These are phyloP conservation scores for Oriolus oriolus DNA, from an alignment of 2,113 vertebrate genomes.

Conservation along the genomic window DNA sequence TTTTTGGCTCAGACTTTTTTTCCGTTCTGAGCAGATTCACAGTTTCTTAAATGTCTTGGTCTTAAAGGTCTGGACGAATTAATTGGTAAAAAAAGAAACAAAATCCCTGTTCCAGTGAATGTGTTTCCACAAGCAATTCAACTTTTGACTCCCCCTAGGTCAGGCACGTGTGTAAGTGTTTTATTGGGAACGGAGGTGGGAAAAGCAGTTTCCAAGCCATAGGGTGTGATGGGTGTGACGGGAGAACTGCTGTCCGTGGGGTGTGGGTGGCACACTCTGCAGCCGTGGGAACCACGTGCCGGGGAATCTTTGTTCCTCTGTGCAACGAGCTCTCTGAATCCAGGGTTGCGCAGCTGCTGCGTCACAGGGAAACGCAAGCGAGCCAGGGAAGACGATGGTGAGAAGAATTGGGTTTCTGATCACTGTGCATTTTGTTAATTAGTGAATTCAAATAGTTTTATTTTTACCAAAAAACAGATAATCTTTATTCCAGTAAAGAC, in stretches of 20 bases:
- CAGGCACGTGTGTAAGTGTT: neutral
- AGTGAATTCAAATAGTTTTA: conserved; percentile 74
- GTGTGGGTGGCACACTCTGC: neutral
- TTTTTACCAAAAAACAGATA: conserved; percentile 70
- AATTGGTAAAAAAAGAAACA: conserved; percentile 1
- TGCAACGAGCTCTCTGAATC: conserved; percentile 33
- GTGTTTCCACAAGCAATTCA: neutral
- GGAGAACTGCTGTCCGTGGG: neutral
- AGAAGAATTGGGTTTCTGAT: conserved; percentile 70
- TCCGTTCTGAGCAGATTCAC: conserved; percentile 5
- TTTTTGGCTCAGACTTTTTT: conserved; percentile 4
- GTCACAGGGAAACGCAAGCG: conserved; percentile 13
- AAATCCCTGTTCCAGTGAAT: neutral
- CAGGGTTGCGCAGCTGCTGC: conserved; percentile 14
- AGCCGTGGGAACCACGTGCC: conserved; percentile 1
- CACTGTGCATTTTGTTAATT: conserved; percentile 82
- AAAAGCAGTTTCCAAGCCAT: conserved; percentile 55
- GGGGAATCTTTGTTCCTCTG: conserved; percentile 7
- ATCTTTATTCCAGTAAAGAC: conserved; percentile 67
- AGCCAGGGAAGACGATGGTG: conserved; percentile 43
- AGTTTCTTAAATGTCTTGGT: conserved; percentile 38
- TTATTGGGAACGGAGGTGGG: neutral
- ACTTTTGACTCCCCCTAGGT: neutral
- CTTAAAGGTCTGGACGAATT: conserved; percentile 5
- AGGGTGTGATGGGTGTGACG: neutral